Evolutionary conservation across 2,113 vertebrate species (phyloP).

Genomic region (Syngnathus typhle): DNA sequence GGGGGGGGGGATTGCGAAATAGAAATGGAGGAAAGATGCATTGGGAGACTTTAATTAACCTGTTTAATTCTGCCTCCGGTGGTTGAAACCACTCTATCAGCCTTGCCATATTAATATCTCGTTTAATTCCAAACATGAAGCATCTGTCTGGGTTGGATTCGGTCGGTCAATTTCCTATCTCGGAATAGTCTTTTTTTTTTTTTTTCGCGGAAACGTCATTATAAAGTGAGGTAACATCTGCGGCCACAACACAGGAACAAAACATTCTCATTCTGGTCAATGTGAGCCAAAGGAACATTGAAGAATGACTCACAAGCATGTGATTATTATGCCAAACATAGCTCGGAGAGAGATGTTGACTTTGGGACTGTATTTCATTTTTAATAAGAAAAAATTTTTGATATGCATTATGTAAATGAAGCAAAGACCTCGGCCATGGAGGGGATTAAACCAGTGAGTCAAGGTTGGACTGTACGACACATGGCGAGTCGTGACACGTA

Average conservation of each 20-base stretch:
- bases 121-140: conserved; percentile 62
- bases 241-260: neutral
- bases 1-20: conserved; percentile 19
- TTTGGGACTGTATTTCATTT: no score
- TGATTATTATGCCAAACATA: no score
- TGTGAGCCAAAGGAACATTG: neutral
- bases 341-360: no score
- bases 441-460: neutral
- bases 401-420: neutral
- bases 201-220: neutral
- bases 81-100: conserved; percentile 58
- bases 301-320: no score
- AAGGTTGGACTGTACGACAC: neutral
- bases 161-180: conserved; percentile 59
- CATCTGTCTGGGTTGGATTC: conserved; percentile 61
- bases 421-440: neutral
- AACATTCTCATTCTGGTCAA: neutral
- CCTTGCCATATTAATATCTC: conserved; percentile 48
- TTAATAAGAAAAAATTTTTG: neutral
- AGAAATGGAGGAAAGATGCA: conserved; percentile 32
- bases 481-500: neutral
- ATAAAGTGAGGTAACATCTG: neutral
- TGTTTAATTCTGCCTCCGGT: conserved; percentile 60
- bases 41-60: conserved; percentile 68
- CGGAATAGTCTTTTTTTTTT: conserved; percentile 41